A percentile compares a stretch with the other conserved stretches of the same genome.
These are phyloP conservation scores for Lasioglossum morio DNA, from an alignment of 2,888 invertebrate species.

Conservation along the genomic window DNA sequence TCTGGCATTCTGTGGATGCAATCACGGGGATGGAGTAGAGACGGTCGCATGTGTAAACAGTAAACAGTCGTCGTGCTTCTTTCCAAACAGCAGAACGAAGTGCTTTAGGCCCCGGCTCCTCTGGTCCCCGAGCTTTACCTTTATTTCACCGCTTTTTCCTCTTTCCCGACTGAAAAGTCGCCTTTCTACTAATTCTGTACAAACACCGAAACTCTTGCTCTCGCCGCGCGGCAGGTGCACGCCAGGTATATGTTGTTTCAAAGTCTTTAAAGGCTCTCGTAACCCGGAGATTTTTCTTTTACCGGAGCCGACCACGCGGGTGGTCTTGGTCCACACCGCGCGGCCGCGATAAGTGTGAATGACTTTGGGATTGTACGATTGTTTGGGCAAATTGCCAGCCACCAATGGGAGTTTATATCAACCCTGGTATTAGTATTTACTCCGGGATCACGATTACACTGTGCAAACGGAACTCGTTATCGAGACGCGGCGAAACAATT, in stretches of 20 bases:
- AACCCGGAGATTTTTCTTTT: constrained; percentile 65
- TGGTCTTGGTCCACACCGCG: constrained; percentile 11
- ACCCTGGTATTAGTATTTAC: constrained; percentile 28
- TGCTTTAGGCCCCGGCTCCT: constrained; percentile 31
- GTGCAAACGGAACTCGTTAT: background rate
- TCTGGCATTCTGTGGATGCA: constrained; percentile 48
- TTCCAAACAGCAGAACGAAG: constrained; percentile 48
- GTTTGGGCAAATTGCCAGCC: constrained; percentile 47
- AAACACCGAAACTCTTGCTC: constrained; percentile 69
- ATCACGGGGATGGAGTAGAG: constrained; percentile 45
- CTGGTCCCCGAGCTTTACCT: constrained; percentile 2
- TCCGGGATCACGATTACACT: constrained; percentile 14
- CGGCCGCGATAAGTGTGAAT: constrained; percentile 65
- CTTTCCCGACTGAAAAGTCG: constrained; percentile 64
- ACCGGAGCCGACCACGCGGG: constrained; percentile 71
- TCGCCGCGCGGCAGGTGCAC: constrained; percentile 71
- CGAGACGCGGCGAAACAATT: background rate
- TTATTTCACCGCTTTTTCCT: constrained; percentile 22
- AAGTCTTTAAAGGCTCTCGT: constrained; percentile 73
- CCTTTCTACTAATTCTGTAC: constrained; percentile 77
- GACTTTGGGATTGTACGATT: constrained; percentile 63
- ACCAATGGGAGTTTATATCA: background rate
- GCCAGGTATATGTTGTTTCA: constrained; percentile 81
- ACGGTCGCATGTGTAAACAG: constrained; percentile 52
- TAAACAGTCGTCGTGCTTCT: constrained; percentile 56